Evolutionary conservation across 1,140 invertebrate genomes (phyloP).

Genomic region (Helicorthomorpha holstii): DNA sequence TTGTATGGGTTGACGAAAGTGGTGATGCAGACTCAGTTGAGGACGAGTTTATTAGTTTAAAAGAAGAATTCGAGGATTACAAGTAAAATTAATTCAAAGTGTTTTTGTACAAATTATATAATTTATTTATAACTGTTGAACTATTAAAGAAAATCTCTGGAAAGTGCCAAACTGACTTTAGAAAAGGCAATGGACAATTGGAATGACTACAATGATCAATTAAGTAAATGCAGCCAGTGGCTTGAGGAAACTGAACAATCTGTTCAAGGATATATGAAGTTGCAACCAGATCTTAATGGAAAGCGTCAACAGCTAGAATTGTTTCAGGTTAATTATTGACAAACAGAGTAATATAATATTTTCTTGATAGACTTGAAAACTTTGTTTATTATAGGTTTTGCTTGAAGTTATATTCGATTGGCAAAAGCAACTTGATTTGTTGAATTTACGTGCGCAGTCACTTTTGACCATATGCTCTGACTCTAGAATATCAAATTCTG

Average conservation of each 20-base stretch:
- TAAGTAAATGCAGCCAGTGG: constrained; percentile 73
- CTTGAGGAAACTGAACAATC: constrained; percentile 65
- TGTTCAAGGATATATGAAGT: constrained; percentile 75
- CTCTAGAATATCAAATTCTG: constrained; percentile 78
- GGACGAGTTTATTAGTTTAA: constrained; percentile 69
- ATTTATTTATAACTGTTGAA: no score
- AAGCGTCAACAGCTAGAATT: constrained; percentile 77
- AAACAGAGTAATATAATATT: background rate
- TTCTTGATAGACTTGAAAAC: background rate
- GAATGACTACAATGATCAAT: constrained; percentile 89
- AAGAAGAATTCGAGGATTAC: constrained; percentile 39
- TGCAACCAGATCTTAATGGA: constrained; percentile 70
- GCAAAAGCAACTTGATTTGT: constrained; percentile 74
- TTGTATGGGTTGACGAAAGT: constrained; percentile 59
- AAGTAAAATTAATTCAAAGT: constrained; percentile 14
- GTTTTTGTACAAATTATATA: no score
- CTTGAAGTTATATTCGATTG: constrained; percentile 82
- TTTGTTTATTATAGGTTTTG: constrained; percentile 36
- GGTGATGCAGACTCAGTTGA: constrained; percentile 79
- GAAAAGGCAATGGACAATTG: constrained; percentile 83
- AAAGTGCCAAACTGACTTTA: constrained; percentile 59
- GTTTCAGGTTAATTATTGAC: constrained; percentile 44
- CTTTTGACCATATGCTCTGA: constrained; percentile 81
- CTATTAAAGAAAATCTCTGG: constrained; percentile 18
- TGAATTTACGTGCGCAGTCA: constrained; percentile 81